Percentiles rank a stretch among this genome's conserved stretches.
Evolutionary conservation across 2,113 vertebrate species (phyloP).

Genomic region (crab-eating macaque (Macaca fascicularis)): DNA sequence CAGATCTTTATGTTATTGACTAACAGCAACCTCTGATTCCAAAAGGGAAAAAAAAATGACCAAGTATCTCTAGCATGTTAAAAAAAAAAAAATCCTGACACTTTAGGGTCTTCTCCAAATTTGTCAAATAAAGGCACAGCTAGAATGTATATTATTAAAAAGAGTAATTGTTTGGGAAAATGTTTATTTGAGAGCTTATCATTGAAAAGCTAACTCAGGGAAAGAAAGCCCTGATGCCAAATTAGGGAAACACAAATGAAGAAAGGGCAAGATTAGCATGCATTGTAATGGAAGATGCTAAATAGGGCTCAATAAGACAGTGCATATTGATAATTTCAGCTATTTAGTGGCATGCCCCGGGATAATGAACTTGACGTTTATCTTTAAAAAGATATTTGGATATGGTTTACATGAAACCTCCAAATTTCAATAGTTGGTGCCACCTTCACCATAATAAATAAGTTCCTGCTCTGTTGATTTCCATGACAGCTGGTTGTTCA

Average conservation of each 20-base stretch:
- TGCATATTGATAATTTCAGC: background rate
- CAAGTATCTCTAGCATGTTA: background rate
- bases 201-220: background rate
- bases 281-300: background rate
- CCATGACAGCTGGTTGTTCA: too few relatives aligned
- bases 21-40: background rate
- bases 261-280: background rate
- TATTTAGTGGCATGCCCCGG: background rate
- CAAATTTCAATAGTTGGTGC: too few relatives aligned
- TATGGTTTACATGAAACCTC: too few relatives aligned
- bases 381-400: background rate
- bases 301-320: background rate
- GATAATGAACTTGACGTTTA: background rate
- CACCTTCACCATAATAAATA: too few relatives aligned
- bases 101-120: background rate
- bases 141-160: slow-evolving; percentile 21
- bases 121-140: background rate
- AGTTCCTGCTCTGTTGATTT: too few relatives aligned
- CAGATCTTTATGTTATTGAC: background rate
- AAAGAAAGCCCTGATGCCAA: background rate
- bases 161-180: background rate
- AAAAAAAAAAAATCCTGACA: background rate
- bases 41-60: background rate
- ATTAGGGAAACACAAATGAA: background rate
- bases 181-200: background rate